Conservation (phyloP, 1,140 invertebrate genomes). For the Diuraphis noxia region DNA sequence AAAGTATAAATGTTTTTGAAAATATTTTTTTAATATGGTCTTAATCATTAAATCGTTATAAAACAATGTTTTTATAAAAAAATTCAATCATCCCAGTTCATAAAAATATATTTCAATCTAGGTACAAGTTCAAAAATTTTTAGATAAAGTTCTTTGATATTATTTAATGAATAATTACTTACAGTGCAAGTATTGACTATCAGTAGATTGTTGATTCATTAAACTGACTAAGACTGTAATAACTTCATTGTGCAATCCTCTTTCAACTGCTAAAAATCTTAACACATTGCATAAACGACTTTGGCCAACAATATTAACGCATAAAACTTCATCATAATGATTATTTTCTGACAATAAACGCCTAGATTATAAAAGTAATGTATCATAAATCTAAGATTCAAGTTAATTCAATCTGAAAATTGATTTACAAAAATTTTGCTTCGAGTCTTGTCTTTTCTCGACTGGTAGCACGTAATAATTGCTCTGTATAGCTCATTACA, state of each 20-base stretch:
- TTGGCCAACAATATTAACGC: conserved; percentile 68
- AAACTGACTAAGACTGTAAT: conserved; percentile 61
- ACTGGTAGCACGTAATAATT: conserved; percentile 62
- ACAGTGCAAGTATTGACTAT: conserved; percentile 41
- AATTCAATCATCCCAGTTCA: background rate
- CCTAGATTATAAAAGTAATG: conserved; percentile 60
- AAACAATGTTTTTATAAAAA: no score
- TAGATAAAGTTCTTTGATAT: background rate
- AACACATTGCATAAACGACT: conserved; percentile 68
- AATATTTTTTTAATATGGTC: no score
- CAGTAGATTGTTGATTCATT: conserved; percentile 51
- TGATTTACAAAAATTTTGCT: conserved; percentile 64
- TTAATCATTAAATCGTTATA: no score
- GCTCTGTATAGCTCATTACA: conserved; percentile 70
- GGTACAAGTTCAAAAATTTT: no score
- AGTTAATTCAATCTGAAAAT: background rate
- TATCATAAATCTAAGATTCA: background rate
- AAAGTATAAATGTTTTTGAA: no score
- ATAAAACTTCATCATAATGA: conserved; percentile 72
- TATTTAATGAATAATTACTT: background rate
- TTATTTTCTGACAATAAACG: conserved; percentile 69
- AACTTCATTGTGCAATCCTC: conserved; percentile 66
- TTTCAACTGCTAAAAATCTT: conserved; percentile 65
- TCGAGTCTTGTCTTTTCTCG: conserved; percentile 52
- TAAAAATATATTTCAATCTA: background rate